Conservation (phyloP, 2,888 invertebrate species). For the Harpalus rufipes region DNA sequence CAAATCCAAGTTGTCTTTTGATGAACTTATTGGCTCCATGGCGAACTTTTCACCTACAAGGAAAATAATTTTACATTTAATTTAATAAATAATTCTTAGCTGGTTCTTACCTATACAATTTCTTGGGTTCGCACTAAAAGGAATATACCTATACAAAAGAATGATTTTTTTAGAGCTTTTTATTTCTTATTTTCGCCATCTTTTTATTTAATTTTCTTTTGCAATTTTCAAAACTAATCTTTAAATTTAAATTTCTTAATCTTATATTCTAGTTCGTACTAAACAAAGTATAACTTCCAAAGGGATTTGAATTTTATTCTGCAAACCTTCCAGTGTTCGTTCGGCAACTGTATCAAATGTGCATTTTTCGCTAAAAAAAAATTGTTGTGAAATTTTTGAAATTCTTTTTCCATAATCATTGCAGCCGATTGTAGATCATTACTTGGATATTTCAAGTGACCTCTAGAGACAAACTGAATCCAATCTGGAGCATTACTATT, state of each 20-base stretch:
- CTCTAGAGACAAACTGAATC: constrained; percentile 67
- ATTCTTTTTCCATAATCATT: constrained; percentile 40
- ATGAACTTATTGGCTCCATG: neutral
- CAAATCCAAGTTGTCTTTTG: constrained; percentile 2
- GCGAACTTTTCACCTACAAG: constrained; percentile 1
- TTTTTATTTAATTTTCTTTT: constrained; percentile 28
- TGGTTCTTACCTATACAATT: constrained; percentile 2
- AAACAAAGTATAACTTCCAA: constrained; percentile 44
- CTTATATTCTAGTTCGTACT: constrained; percentile 49
- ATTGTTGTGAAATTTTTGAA: constrained; percentile 37
- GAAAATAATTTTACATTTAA: neutral
- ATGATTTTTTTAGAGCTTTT: constrained; percentile 15
- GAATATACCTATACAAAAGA: neutral
- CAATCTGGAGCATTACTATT: constrained; percentile 66
- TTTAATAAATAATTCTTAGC: constrained; percentile 7
- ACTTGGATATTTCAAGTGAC: constrained; percentile 64
- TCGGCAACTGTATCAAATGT: constrained; percentile 66
- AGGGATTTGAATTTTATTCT: constrained; percentile 13
- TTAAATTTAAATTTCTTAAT: constrained; percentile 44
- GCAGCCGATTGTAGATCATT: constrained; percentile 64
- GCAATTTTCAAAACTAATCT: constrained; percentile 37
- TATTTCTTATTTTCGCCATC: constrained; percentile 36
- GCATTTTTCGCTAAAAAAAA: constrained; percentile 64
- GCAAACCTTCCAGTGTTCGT: constrained; percentile 50
- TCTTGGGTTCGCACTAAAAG: neutral